Percentiles rank a stretch among this genome's conserved stretches.
Evolutionary conservation across 2,888 invertebrate species (phyloP).

Genomic region (Stegophylla sp.): DNA sequence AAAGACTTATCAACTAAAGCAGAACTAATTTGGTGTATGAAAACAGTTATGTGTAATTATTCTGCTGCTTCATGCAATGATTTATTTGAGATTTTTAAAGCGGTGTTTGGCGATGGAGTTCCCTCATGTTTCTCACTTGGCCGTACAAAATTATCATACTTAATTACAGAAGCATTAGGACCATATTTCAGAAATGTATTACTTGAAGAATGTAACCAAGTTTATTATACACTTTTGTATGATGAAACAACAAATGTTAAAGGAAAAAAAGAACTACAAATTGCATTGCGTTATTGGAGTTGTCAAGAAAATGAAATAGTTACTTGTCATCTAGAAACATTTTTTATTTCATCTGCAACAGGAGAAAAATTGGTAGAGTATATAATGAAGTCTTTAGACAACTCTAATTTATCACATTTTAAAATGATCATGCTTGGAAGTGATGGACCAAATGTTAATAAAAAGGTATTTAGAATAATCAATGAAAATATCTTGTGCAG

Average conservation of each 20-base stretch:
- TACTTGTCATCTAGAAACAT: not conserved
- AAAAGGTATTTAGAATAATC: not conserved
- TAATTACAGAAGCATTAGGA: too few relatives aligned
- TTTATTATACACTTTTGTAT: not conserved
- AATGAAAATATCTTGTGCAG: conserved; percentile 2
- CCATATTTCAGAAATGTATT: too few relatives aligned
- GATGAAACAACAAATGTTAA: not conserved
- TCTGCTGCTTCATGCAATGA: too few relatives aligned
- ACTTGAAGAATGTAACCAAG: not conserved
- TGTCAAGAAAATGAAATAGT: not conserved
- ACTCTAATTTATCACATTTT: not conserved
- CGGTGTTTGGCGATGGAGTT: too few relatives aligned
- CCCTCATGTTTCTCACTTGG: too few relatives aligned
- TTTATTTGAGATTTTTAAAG: too few relatives aligned
- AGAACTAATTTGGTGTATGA: too few relatives aligned
- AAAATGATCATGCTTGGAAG: conserved; percentile 25
- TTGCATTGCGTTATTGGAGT: not conserved
- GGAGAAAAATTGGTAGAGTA: not conserved
- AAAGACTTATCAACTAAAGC: too few relatives aligned
- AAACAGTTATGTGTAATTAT: too few relatives aligned
- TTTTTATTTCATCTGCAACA: not conserved
- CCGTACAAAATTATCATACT: too few relatives aligned
- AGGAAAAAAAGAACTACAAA: too few relatives aligned
- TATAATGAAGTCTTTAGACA: not conserved
- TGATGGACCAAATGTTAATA: conserved; percentile 35